Evolutionary conservation across 1,140 invertebrate species (phyloP).

Genomic region (Drosophila persimilis): DNA sequence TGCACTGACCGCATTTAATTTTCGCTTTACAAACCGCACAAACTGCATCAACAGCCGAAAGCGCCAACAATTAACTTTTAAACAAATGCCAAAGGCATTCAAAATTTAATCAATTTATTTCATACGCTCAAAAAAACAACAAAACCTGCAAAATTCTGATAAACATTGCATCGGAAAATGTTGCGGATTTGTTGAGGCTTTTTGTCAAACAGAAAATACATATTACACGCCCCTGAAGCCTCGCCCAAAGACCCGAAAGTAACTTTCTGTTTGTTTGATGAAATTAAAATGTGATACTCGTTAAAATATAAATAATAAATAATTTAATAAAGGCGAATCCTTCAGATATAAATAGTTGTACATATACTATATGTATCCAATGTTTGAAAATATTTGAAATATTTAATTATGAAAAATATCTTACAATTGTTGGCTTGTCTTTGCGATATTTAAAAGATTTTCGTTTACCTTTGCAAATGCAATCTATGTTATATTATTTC

Average conservation of each 20-base stretch:
- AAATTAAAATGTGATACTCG: slow-evolving; percentile 22
- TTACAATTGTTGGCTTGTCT: too few species aligned
- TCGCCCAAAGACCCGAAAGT: background rate
- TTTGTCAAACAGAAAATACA: background rate
- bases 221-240: background rate
- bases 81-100: slow-evolving; percentile 14
- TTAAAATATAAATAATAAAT: slow-evolving; percentile 28
- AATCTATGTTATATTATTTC: too few species aligned
- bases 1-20: too few species aligned
- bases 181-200: too few species aligned
- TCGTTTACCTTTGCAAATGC: too few species aligned
- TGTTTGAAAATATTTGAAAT: too few species aligned
- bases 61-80: slow-evolving; percentile 27
- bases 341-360: too few species aligned
- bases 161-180: background rate
- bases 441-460: too few species aligned
- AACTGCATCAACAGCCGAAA: background rate
- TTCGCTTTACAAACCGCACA: too few species aligned
- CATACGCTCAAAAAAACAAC: slow-evolving; percentile 14
- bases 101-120: slow-evolving; percentile 34
- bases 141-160: background rate
- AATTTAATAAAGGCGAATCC: too few species aligned
- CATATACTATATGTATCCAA: too few species aligned
- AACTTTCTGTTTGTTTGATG: slow-evolving; percentile 23
- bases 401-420: too few species aligned